Percentiles rank a stretch among this genome's conserved stretches.
Conservation (phyloP, 2,888 invertebrate genomes). For the Lochmaea crataegi region DNA sequence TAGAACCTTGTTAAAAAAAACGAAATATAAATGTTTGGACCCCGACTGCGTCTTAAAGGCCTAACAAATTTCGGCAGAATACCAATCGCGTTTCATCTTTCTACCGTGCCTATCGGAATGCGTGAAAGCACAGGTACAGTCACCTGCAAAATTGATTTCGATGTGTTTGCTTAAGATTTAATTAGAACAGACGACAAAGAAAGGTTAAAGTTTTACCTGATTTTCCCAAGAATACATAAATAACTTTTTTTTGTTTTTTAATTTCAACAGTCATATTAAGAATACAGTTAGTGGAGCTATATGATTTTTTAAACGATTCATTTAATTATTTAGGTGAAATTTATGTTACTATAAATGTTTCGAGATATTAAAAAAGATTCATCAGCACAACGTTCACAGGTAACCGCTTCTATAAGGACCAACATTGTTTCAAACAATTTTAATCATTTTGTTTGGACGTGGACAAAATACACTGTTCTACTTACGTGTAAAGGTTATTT, state of each 20-base stretch:
- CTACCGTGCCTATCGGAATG: conserved; percentile 33
- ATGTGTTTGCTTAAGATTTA: conserved; percentile 17
- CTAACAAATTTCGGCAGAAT: conserved; percentile 42
- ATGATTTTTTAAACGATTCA: neutral
- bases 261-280: conserved; percentile 16
- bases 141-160: conserved; percentile 21
- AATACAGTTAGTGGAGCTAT: neutral
- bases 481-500: too few species aligned
- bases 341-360: neutral
- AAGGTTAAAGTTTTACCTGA: conserved; percentile 8
- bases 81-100: conserved; percentile 35
- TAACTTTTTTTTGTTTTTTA: neutral
- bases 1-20: conserved; percentile 22
- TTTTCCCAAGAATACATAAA: conserved; percentile 6
- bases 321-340: conserved; percentile 4
- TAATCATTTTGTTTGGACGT: too few species aligned
- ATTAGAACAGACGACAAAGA: conserved; percentile 13
- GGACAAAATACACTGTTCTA: too few species aligned
- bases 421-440: too few species aligned
- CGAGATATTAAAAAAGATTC: neutral
- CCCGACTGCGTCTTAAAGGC: conserved; percentile 38
- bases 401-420: too few species aligned
- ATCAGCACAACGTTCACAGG: too few species aligned
- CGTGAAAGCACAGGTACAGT: conserved; percentile 29
- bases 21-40: conserved; percentile 30